A percentile compares a stretch with the other conserved stretches of the same genome.
These are phyloP conservation scores for Pedionomus torquatus DNA, from an alignment of 2,113 vertebrate species.

Conservation along the genomic window DNA sequence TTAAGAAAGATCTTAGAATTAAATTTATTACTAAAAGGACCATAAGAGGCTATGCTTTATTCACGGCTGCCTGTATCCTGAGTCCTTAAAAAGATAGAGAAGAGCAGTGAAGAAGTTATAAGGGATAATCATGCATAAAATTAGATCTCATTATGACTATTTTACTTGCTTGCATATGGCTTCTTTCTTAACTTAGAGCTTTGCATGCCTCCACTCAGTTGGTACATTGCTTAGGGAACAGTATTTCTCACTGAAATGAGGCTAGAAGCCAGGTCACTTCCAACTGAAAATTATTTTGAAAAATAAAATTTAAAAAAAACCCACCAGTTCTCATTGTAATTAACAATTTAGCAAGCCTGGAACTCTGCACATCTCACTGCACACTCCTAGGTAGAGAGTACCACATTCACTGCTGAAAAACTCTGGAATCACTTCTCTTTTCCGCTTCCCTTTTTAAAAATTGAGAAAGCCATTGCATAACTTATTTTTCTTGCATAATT, in stretches of 20 bases:
- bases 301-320: not conserved
- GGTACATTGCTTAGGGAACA: not conserved
- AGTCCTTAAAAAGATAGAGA: not conserved
- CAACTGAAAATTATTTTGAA: not conserved
- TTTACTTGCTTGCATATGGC: not conserved
- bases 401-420: not conserved
- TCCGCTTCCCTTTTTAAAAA: not conserved
- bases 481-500: not conserved
- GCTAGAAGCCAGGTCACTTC: not conserved
- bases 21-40: not conserved
- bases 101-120: not conserved
- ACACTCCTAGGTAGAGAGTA: not conserved
- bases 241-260: not conserved
- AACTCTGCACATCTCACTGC: not conserved
- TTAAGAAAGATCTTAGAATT: not conserved
- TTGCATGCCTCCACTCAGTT: not conserved
- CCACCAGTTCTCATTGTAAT: not conserved
- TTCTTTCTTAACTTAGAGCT: not conserved
- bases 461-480: not conserved
- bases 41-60: not conserved
- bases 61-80: not conserved
- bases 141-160: not conserved
- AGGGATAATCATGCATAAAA: not conserved
- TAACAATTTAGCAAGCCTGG: not conserved
- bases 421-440: conserved; percentile 16